Conservation (phyloP, 2,888 invertebrate genomes). For the Neria commutata region DNA sequence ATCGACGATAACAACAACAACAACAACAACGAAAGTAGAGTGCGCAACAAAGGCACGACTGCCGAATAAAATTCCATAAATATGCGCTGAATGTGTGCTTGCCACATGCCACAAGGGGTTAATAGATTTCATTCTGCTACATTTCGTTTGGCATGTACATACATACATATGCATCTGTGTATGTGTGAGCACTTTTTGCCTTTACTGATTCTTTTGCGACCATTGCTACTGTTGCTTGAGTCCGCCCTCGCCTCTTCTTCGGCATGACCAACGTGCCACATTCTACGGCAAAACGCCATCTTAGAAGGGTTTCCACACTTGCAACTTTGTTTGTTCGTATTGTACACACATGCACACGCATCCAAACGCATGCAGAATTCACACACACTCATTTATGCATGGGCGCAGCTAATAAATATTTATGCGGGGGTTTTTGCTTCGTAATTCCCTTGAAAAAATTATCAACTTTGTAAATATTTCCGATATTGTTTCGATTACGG, state of each 20-base stretch:
- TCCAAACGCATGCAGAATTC: too few species aligned
- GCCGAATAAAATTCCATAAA: not conserved
- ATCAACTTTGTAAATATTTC: too few species aligned
- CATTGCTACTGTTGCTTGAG: not conserved
- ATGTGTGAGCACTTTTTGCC: too few species aligned
- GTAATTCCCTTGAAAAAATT: too few species aligned
- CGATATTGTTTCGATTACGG: too few species aligned
- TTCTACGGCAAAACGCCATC: not conserved
- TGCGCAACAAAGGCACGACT: not conserved
- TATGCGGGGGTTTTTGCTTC: too few species aligned
- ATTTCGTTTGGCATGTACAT: conserved; percentile 7
- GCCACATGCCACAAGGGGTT: conserved; percentile 47
- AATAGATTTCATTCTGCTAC: conserved; percentile 50
- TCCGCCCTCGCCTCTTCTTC: not conserved
- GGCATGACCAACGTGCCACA: not conserved
- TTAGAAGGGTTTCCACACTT: conserved; percentile 4
- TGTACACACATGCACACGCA: not conserved
- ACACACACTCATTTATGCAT: too few species aligned
- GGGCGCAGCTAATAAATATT: too few species aligned
- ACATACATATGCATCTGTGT: too few species aligned
- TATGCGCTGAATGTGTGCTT: not conserved
- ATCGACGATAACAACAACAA: not conserved
- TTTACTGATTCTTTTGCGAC: not conserved
- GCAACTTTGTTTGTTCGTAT: not conserved
- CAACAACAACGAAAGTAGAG: too few species aligned